These are phyloP conservation scores for Dromococcyx pavoninus DNA, from an alignment of 2,797 vertebrate species.

Conservation along the genomic window DNA sequence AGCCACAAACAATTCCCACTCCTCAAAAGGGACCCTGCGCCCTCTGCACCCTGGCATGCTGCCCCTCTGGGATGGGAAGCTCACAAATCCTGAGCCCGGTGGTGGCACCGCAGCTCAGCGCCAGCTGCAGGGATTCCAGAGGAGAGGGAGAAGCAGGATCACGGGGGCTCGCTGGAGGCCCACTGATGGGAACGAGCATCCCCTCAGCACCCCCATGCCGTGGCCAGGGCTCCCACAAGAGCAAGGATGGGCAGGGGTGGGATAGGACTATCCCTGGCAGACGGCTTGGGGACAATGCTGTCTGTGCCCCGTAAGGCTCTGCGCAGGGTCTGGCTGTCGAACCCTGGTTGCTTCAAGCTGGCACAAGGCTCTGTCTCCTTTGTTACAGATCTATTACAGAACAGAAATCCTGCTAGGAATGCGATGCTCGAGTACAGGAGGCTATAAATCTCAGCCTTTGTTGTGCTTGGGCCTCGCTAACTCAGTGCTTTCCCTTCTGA, in stretches of 20 bases:
- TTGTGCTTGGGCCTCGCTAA: constrained; percentile 41
- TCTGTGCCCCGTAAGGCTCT: accelerated
- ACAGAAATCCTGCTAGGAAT: constrained; percentile 1
- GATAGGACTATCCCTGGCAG: neutral
- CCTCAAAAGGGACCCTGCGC: neutral
- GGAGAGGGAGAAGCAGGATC: too few species aligned
- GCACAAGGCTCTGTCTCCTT: neutral
- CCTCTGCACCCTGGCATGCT: too few species aligned
- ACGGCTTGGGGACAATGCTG: accelerated
- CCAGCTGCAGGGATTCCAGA: too few species aligned
- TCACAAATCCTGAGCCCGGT: too few species aligned
- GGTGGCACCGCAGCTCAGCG: too few species aligned
- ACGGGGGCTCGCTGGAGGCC: too few species aligned
- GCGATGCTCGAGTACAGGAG: neutral
- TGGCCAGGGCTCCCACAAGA: accelerated
- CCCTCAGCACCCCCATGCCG: too few species aligned
- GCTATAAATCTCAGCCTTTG: constrained; percentile 48
- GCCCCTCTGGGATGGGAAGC: too few species aligned
- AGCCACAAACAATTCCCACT: neutral
- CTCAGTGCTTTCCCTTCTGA: constrained; percentile 25
- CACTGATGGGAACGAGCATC: too few species aligned
- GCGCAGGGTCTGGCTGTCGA: accelerated
- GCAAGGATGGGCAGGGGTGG: neutral
- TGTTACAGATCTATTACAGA: neutral
- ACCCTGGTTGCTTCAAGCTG: neutral